Conservation (phyloP, 2,888 invertebrate species). For the Zaprionus lineosus region DNA sequence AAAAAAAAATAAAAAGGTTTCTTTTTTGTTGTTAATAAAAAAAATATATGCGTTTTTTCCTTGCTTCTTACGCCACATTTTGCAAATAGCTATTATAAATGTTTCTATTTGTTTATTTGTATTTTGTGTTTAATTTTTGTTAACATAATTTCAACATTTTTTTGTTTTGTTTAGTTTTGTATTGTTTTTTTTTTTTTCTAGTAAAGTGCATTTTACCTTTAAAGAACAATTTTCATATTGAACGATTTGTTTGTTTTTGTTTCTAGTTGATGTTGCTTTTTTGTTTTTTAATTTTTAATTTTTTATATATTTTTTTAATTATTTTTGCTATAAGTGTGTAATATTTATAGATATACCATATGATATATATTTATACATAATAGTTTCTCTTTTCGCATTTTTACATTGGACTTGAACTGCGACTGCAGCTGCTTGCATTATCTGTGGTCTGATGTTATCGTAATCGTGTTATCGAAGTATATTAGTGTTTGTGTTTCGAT, state of each 20-base stretch:
- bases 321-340: conserved; percentile 48
- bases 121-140: conserved; percentile 38
- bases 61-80: conserved; percentile 48
- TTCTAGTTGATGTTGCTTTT: conserved; percentile 16
- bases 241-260: conserved; percentile 41
- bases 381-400: conserved; percentile 66
- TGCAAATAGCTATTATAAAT: conserved; percentile 50
- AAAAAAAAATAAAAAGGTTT: conserved; percentile 5
- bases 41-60: conserved; percentile 13
- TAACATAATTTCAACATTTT: conserved; percentile 69
- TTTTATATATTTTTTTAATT: conserved; percentile 5
- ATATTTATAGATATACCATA: conserved; percentile 56
- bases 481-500: conserved; percentile 19
- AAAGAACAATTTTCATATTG: conserved; percentile 51
- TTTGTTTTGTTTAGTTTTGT: conserved; percentile 32
- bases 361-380: conserved; percentile 56
- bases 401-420: conserved; percentile 61
- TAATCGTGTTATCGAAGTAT: conserved; percentile 35
- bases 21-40: conserved; percentile 22
- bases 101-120: conserved; percentile 32
- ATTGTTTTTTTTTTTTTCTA: conserved; percentile 29
- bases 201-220: conserved; percentile 23
- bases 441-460: conserved; percentile 30
- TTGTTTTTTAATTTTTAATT: conserved; percentile 17
- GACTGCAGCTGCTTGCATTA: conserved; percentile 10